Base-by-base conservation (phyloP, 2,797 vertebrate species). In the Anguilla anguilla region DNA sequence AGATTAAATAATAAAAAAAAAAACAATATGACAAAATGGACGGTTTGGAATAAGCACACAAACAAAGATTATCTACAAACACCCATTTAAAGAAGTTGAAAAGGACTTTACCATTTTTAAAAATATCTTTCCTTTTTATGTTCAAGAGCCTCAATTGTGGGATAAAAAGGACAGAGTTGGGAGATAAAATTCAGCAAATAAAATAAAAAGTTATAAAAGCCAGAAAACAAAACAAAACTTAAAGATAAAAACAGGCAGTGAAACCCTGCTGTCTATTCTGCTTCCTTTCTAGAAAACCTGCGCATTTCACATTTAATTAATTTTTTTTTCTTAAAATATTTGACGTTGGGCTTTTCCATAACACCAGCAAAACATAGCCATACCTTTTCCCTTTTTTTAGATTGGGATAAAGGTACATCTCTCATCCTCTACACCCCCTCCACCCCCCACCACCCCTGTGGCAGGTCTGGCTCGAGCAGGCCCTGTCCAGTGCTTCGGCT, bases 401-500 rank as follows among this genome's bases (percentile, higher is more conserved):
- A 49, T 22, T 17, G 49, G 28, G 55, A 31, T 6, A 1, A 35
- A 49, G 92, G 87, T 55, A 31, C 91, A 88, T 89, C 92, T 93
- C 92, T 92, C 0, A 81, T 85, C 89, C 92, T 53, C 88, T 92
- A 17, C 10, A 31, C 6, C 69, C n/a, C 91, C 87, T 28, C 59
- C 22, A 31, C 55, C 25, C 35, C 49, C 59, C 22, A 31, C 55
- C 25, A 59, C 49, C 35, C 28, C 77, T 25, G 46, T 59, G 74
- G 86, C 69, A 57, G 84, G 83, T 9, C 31, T 90, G 89, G 91
- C 93, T 90, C 87, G 82, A 13, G 10, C 85, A 85, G 90, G 87
- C 91, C 83, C 90, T 90, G 90, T 93, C 93, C 51, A 89, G 92
- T 39, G 92, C 93, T 72, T 91, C 91, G 94, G 93, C 95, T 93